Conservation (phyloP, 92 coral and sea anemone genomes). For the Zoanthus sansibaricus region DNA sequence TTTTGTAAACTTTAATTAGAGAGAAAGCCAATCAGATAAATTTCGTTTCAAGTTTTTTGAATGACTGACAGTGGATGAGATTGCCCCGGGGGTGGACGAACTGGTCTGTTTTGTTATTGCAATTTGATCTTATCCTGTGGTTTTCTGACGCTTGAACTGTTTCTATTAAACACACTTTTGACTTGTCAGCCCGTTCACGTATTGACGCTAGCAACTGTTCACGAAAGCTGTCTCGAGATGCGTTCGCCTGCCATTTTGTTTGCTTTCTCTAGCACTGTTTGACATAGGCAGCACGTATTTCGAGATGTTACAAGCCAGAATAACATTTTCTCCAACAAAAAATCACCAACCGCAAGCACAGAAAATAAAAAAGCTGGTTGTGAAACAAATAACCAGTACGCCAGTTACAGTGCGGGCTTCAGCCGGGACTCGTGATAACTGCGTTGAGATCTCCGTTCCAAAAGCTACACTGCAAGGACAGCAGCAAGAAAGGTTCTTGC, state of each 20-base stretch:
- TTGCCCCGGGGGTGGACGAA: neutral
- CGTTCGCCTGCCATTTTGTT: neutral
- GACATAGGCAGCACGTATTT: conserved; percentile 4
- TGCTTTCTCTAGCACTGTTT: neutral
- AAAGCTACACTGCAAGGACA: conserved; percentile 29
- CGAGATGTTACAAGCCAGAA: conserved; percentile 44
- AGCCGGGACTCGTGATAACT: conserved; percentile 50
- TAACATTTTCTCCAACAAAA: conserved; percentile 36
- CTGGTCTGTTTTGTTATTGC: conserved; percentile 17
- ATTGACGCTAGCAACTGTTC: conserved; percentile 42
- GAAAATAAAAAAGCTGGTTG: conserved; percentile 42
- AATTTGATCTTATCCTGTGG: conserved; percentile 27
- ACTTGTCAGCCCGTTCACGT: conserved; percentile 42
- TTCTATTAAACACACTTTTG: conserved; percentile 25
- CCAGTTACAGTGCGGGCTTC: conserved; percentile 44
- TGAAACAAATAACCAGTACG: conserved; percentile 40
- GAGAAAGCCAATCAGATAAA: neutral
- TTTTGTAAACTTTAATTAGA: too few species aligned
- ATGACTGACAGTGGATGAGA: neutral
- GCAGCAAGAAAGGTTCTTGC: conserved; percentile 3
- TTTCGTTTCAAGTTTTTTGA: neutral
- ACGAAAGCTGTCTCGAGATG: conserved; percentile 41
- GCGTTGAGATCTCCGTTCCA: conserved; percentile 41
- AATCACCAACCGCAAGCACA: conserved; percentile 46
- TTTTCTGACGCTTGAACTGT: conserved; percentile 37